Conservation (phyloP, 92 coral and sea anemone genomes). For the Phenganax marumi region DNA sequence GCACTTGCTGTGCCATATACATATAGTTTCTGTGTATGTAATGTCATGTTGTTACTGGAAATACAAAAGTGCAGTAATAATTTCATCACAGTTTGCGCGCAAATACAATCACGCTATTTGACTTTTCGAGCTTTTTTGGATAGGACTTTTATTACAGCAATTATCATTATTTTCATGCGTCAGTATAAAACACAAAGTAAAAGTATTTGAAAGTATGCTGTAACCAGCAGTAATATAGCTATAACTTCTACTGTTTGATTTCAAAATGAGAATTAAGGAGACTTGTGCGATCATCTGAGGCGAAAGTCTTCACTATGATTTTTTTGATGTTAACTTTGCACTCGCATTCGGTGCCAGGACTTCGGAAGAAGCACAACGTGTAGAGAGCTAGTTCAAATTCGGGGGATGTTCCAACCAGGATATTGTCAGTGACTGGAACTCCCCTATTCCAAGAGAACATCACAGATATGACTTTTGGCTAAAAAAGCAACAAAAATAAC, state of each 20-base stretch:
- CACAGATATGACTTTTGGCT: slow-evolving; percentile 36
- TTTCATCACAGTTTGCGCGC: no score
- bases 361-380: slow-evolving; percentile 42
- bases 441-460: slow-evolving; percentile 29
- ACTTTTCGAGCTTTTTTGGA: no score
- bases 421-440: slow-evolving; percentile 22
- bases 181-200: no score
- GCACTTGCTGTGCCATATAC: no score
- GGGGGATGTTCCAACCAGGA: slow-evolving; percentile 42
- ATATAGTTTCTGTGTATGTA: no score
- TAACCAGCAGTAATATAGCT: background rate
- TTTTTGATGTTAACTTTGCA: slow-evolving; percentile 18
- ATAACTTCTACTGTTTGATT: background rate
- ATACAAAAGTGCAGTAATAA: no score
- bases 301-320: slow-evolving; percentile 24
- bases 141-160: no score
- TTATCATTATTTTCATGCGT: no score
- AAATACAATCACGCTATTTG: no score
- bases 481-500: background rate
- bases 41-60: no score
- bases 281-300: background rate
- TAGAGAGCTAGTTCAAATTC: slow-evolving; percentile 49
- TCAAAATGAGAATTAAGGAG: slow-evolving; percentile 18
- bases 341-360: slow-evolving; percentile 31
- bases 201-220: no score